Percentiles rank a stretch among this genome's conserved stretches.
Conservation (phyloP, 2,113 vertebrate genomes). For the Labeo rohita region DNA sequence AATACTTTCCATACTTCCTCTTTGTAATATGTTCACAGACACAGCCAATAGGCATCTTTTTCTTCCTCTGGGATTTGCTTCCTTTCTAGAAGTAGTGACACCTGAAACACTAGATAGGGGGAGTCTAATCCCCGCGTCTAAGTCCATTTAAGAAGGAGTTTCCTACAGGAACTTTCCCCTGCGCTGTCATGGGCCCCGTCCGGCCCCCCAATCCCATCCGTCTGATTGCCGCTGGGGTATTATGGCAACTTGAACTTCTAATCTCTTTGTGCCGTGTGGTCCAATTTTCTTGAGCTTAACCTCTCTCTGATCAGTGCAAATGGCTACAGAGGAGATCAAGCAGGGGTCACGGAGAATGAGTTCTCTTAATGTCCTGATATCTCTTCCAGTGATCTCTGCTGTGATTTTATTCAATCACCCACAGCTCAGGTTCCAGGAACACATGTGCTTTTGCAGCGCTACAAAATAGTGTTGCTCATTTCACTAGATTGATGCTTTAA, state of each 20-base stretch:
- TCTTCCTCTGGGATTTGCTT: constrained; percentile 49
- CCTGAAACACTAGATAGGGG: constrained; percentile 58
- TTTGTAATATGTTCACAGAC: constrained; percentile 52
- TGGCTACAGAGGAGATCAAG: constrained; percentile 72
- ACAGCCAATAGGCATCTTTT: constrained; percentile 41
- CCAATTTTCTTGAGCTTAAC: constrained; percentile 49
- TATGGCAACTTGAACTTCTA: constrained; percentile 72
- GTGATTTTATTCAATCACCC: constrained; percentile 66
- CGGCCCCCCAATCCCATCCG: not conserved
- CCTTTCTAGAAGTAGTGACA: constrained; percentile 62
- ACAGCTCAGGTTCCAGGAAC: constrained; percentile 55
- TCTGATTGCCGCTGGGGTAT: constrained; percentile 71
- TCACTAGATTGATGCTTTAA: constrained; percentile 22
- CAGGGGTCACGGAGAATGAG: constrained; percentile 71
- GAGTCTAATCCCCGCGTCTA: constrained; percentile 57
- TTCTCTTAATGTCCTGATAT: constrained; percentile 58
- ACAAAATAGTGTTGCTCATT: constrained; percentile 6
- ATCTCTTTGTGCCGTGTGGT: constrained; percentile 60
- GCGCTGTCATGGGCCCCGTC: constrained; percentile 33
- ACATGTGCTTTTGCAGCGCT: constrained; percentile 45
- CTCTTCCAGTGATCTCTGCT: constrained; percentile 63
- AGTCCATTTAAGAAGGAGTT: constrained; percentile 63
- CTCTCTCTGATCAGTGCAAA: constrained; percentile 68
- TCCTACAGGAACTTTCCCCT: constrained; percentile 59
- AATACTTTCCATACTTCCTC: constrained; percentile 66